Evolutionary conservation across 2,797 vertebrate genomes (phyloP), one percentile per base, ranked within the genome.

Genomic region (Anguilla obscura): DNA sequence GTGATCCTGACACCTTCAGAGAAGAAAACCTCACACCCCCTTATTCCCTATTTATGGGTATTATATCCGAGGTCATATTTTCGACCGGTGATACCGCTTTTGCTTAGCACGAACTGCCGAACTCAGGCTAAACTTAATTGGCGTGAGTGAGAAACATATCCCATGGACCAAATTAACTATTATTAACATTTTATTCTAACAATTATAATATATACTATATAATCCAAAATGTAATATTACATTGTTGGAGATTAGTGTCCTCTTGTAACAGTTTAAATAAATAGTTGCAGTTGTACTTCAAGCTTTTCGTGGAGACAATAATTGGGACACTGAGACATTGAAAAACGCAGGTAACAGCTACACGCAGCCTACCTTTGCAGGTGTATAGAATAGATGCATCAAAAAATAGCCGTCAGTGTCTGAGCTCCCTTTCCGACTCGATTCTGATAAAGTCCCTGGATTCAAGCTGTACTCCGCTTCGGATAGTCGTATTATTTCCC

Each of bases 331-430:
- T 7, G 8, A 83, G 52, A n/a, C 45, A 10, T 74, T 74, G 12
- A 76, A 76, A 76, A 76, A 12, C 71, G 33, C 16, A 30, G 8
- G 33, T 14, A 33, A 58, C 16, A 27, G 63, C 30, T n/a, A 60
- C 86, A 86, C 0, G n/a, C 63, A 69, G 63, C 89, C 24, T 89
- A 93, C 92, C 92, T 92, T 91, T 88, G 85, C 91, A 92, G 92
- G 89, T 91, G 92, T 89, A 84, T 87, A 85, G 87, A 84, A 48
- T 54, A 83, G 52, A 91, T 83, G 86, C 91, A 93, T 93, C 90
- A 90, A 93, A 89, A 86, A 71, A 87, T 18, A 27, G 33, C 80
- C 85, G 48, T 88, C 86, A 56, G 71, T 76, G 14, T 80, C 30
- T 27, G 66, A 63, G 36, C 60, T 63, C 76, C 52, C 84, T 85